Conservation (phyloP, 2,113 vertebrate species). For the Castor canadensis region DNA sequence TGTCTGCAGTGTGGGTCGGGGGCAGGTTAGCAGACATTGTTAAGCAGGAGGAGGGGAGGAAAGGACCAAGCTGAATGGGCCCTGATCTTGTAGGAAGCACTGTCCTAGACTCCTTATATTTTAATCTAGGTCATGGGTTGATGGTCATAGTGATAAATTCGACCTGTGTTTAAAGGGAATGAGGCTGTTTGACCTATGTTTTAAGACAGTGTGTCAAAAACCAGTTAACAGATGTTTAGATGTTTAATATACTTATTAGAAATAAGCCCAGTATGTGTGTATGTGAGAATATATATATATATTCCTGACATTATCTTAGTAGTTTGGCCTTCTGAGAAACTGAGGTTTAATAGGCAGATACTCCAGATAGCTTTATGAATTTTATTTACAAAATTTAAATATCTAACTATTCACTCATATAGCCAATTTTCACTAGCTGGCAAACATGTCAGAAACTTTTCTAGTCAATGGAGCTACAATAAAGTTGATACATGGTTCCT, state of each 20-base stretch:
- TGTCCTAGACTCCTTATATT: too few species aligned
- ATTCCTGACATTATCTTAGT: background rate
- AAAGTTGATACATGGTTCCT: background rate
- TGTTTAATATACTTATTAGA: background rate
- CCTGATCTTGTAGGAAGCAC: background rate
- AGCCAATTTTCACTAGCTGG: background rate
- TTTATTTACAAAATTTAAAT: background rate
- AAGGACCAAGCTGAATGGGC: too few species aligned
- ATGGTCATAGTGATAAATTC: background rate
- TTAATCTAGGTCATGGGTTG: background rate
- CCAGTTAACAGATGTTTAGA: background rate
- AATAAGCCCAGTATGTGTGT: background rate
- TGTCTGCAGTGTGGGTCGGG: accelerated
- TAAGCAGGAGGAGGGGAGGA: too few species aligned
- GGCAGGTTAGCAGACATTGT: accelerated
- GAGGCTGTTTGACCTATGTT: background rate
- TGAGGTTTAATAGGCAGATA: background rate
- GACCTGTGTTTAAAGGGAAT: background rate
- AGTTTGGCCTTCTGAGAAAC: background rate
- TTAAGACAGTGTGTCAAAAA: background rate
- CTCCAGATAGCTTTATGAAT: background rate
- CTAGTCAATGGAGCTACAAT: background rate
- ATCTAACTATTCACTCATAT: background rate
- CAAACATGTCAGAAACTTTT: background rate
- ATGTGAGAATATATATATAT: too few species aligned